phyloP scores from a whole-genome alignment of 1,140 invertebrate genomes.

The Dendroctonus valens region DNA sequence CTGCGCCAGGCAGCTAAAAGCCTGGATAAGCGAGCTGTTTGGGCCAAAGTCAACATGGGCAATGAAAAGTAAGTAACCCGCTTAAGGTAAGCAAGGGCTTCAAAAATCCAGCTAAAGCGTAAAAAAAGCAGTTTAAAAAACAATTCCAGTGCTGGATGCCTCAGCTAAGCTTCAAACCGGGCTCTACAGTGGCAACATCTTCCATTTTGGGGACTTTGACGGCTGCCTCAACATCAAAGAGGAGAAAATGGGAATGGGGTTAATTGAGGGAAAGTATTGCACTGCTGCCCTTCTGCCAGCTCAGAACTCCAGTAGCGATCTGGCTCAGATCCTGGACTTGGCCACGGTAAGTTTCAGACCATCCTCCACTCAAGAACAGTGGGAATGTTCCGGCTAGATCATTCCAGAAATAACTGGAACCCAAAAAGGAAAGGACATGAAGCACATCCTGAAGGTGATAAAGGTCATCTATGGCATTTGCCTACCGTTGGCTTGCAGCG shows the following conservation, averaged over 20 bases:
- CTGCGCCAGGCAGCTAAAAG: slow-evolving; percentile 29
- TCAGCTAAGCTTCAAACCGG: slow-evolving; percentile 38
- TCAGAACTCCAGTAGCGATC: slow-evolving; percentile 10
- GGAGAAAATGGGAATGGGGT: slow-evolving; percentile 9
- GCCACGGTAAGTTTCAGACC: slow-evolving; percentile 13
- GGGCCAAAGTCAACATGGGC: slow-evolving; percentile 27
- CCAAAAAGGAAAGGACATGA: slow-evolving; percentile 14
- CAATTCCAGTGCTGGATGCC: slow-evolving; percentile 41
- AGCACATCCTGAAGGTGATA: slow-evolving; percentile 22
- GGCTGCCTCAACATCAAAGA: slow-evolving; percentile 34
- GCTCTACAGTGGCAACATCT: slow-evolving; percentile 30
- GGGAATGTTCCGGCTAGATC: slow-evolving; percentile 4
- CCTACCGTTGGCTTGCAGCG: slow-evolving; percentile 35
- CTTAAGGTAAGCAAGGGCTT: neutral
- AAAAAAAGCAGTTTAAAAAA: neutral
- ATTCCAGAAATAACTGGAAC: slow-evolving; percentile 15
- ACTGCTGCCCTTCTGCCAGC: slow-evolving; percentile 29
- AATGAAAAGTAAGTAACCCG: slow-evolving; percentile 30
- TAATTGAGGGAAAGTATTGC: slow-evolving; percentile 41
- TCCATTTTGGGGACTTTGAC: slow-evolving; percentile 39
- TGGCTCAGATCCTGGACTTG: slow-evolving; percentile 12
- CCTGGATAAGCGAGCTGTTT: slow-evolving; percentile 20
- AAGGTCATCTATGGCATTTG: slow-evolving; percentile 37
- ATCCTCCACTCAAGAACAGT: neutral
- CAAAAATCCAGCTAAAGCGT: neutral